Evolutionary conservation across 2,113 vertebrate species (phyloP), one percentile per base, ranked within the genome.

Genomic region (Toxostoma redivivum): DNA sequence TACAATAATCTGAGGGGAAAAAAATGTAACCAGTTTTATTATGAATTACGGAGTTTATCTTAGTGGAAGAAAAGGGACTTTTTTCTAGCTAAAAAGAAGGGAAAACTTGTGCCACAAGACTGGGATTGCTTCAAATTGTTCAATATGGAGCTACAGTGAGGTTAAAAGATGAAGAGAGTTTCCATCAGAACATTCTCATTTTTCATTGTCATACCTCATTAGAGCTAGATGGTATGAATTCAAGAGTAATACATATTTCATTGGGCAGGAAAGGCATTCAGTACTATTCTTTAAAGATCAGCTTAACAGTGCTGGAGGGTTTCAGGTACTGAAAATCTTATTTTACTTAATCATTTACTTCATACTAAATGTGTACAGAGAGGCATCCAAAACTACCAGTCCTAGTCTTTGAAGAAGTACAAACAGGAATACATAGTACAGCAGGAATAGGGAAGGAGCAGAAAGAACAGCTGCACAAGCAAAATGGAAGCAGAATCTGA

Each of bases 181-280:
- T 65, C 56, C 69, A 79, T 78, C 37, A 82, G 54, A 85, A 30
- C 15, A 85, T 54, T 33, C 66, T 90, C 50, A 66, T 92, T 92
- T 94, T 85, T 91, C 66, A 42, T 85, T 96, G 78, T 69, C 81
- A 72, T 87, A 70, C 42, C 54, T 54, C 53, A 73, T 94, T 91
- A 92, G 22, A 92, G n/a, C 2, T 79, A 92, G 88, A 57, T 76
- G 81, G 69, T 33, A 42, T 56, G 28, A 85, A 95, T 77, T 53
- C 50, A 81, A 90, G 53, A 47, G 8, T 57, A 72, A 60, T 2
- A 23, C 8, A 3, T 45, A 72, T 91, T 95, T 93, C 47, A 64
- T 57, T 87, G 31, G n/a, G n/a, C 37, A 42, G n/a, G 27, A 72
- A 66, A 72, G 33, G 6, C 16, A 30, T 45, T 54, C 61, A n/a